Conservation (phyloP, 2,113 vertebrate species). For the Lamprologus speciosus region DNA sequence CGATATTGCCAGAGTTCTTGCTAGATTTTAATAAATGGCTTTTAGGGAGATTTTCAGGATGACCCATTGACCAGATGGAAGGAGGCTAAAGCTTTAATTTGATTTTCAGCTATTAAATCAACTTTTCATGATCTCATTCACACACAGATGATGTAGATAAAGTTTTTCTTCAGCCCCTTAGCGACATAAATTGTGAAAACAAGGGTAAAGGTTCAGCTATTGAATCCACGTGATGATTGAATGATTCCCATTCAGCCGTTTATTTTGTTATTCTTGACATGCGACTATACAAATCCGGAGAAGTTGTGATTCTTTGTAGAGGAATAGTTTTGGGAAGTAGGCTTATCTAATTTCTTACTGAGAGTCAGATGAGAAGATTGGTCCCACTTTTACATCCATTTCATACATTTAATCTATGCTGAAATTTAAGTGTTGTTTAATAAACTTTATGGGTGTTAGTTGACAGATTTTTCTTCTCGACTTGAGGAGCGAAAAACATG, state of each 20-base stretch:
- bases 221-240: background rate
- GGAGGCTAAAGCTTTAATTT: background rate
- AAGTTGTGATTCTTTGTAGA: background rate
- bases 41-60: slow-evolving; percentile 10
- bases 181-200: background rate
- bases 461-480: background rate
- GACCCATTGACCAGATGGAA: slow-evolving; percentile 9
- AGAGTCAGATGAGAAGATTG: background rate
- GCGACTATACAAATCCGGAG: background rate
- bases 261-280: background rate
- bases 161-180: background rate
- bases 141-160: background rate
- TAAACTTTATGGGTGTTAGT: background rate
- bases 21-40: slow-evolving; percentile 28
- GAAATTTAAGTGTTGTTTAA: background rate
- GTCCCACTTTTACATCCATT: background rate
- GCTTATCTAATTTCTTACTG: background rate
- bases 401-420: background rate
- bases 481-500: background rate
- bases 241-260: background rate
- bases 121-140: slow-evolving; percentile 5
- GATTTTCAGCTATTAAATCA: slow-evolving; percentile 15
- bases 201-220: background rate
- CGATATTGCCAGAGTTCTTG: slow-evolving; percentile 12
- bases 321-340: background rate